Base-by-base conservation (phyloP, 2,113 vertebrate genomes). In the Phocoena phocoena region DNA sequence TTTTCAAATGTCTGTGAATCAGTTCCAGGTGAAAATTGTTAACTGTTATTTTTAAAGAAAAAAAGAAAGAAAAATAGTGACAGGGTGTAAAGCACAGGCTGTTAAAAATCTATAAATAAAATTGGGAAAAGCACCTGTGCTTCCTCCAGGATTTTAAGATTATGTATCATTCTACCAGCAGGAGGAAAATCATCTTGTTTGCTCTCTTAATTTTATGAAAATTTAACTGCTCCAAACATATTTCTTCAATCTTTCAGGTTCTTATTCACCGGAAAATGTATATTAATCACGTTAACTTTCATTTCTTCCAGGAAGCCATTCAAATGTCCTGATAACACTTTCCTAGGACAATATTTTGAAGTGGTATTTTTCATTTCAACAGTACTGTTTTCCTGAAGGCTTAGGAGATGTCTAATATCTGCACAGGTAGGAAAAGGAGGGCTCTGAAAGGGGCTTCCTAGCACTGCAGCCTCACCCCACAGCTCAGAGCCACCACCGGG, bases 61-160 rank as follows among this genome's bases (percentile, higher is more conserved):
- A 68, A 85, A 55, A 47, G 5, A 44, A 5, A 11, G 76, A 36
- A 44, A 4, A 11, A 77, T 33, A 93, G 44, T 90, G 67, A 70
- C 76, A 94, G 41, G 44, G 62, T 94, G 8, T 63, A 90, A 97
- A 88, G 11, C 67, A 47, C 1, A 80, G 50, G 33, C 50, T 96
- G 55, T 79, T 95, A 96, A 83, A 86, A 92, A 95, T 87, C 81
- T 96, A 90, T 86, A 96, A 96, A 90, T 97, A 89, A 88, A 97
- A 95, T 85, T 70, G 80, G 28, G n/a, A 63, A 76, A 95, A 76
- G 14, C 36, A 60, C 47, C 38, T 76, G 65, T 21, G 41, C 31
- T 94, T 88, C 82, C 50, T 73, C 25, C 41, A 97, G 58, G 79
- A 79, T 88, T 91, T 63, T 33, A 90, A 92, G 92, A 82, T 44